Evolutionary conservation across 2,888 invertebrate genomes (phyloP).

Genomic region (Meghimatium bilineatum): DNA sequence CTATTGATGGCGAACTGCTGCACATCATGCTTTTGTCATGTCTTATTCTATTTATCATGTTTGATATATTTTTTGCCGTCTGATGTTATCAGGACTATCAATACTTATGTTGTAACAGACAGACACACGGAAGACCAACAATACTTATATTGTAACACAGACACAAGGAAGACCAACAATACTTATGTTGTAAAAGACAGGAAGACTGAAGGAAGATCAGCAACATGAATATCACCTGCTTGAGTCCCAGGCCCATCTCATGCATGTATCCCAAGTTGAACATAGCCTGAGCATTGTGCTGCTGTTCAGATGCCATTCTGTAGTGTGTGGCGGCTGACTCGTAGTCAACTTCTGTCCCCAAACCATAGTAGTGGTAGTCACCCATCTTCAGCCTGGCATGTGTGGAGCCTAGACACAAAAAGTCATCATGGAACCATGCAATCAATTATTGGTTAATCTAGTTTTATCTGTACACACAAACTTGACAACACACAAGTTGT

Average conservation of each 20-base stretch:
- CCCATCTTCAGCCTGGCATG: slow-evolving; percentile 90
- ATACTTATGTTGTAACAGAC: no score
- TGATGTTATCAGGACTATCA: no score
- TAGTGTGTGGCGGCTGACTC: slow-evolving; percentile 94
- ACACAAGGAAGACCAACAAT: no score
- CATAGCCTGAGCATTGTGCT: slow-evolving; percentile 97
- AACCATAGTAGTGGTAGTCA: slow-evolving; percentile 98
- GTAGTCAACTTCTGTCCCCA: slow-evolving; percentile 93
- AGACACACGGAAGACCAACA: no score
- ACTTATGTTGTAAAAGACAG: neutral
- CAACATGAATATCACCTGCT: slow-evolving; percentile 77
- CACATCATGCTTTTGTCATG: no score
- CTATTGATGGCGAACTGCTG: no score
- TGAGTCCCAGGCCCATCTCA: slow-evolving; percentile 95
- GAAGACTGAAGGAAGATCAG: neutral
- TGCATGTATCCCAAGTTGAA: slow-evolving; percentile 99
- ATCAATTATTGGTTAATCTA: no score
- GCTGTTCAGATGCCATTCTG: slow-evolving; percentile 92
- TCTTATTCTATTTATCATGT: no score
- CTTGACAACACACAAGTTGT: no score
- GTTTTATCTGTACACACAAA: no score
- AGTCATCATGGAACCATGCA: neutral
- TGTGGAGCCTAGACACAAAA: slow-evolving; percentile 78
- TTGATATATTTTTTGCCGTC: no score
- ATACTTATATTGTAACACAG: no score